A percentile compares a stretch with the other conserved stretches of the same genome.
phyloP scores from a whole-genome alignment of 2,113 vertebrate species.

The Macrotus californicus region DNA sequence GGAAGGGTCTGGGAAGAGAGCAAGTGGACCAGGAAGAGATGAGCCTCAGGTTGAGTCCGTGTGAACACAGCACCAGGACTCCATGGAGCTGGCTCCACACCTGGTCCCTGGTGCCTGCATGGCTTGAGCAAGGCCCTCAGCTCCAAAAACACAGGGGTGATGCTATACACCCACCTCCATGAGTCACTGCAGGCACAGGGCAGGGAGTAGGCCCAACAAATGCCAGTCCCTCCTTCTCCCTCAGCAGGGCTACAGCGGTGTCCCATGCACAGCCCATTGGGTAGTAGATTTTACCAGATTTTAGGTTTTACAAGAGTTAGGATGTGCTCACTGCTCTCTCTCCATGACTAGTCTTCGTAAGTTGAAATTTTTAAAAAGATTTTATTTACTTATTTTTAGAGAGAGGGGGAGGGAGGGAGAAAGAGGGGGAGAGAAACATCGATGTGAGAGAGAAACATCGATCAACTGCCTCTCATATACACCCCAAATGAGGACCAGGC shows the following conservation, averaged over 20 bases:
- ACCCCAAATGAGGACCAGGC: too few species aligned
- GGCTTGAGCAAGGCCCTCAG: not conserved
- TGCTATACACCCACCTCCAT: fast-evolving
- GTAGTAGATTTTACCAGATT: not conserved
- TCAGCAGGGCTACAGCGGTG: too few species aligned
- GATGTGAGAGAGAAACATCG: too few species aligned
- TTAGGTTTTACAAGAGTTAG: not conserved
- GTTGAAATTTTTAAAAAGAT: too few species aligned
- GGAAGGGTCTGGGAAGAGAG: not conserved
- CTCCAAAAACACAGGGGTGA: not conserved
- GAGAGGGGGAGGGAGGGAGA: too few species aligned
- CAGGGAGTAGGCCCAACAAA: not conserved
- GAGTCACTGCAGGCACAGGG: not conserved
- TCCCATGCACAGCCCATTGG: fast-evolving
- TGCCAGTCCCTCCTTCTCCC: not conserved
- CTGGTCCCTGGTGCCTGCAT: too few species aligned
- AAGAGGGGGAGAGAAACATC: too few species aligned
- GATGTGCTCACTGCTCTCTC: not conserved
- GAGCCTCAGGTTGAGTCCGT: fast-evolving
- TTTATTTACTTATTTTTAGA: too few species aligned
- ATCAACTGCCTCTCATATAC: too few species aligned
- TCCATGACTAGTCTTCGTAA: not conserved
- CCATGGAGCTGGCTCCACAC: not conserved
- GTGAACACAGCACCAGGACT: too few species aligned
- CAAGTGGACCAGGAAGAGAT: too few species aligned